These are phyloP conservation scores for Lepisosteus oculatus DNA, from an alignment of 2,113 vertebrate species.

Conservation along the genomic window DNA sequence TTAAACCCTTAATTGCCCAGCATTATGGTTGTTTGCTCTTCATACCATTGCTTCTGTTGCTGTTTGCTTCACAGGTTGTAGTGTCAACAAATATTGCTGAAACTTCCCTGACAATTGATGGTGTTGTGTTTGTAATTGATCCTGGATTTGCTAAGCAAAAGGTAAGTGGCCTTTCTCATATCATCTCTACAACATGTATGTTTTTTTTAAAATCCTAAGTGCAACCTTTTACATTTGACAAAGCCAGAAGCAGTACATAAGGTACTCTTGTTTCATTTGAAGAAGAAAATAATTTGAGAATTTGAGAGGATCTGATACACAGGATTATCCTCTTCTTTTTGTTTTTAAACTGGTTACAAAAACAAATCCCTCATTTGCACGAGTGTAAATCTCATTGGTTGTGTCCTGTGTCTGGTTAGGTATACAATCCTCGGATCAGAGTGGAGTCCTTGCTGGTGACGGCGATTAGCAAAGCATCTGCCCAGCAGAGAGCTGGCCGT, in stretches of 20 bases:
- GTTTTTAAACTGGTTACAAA: slow-evolving; percentile 12
- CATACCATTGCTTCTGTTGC: too few species aligned
- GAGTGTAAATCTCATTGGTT: neutral
- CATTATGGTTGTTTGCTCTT: too few species aligned
- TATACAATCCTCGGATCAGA: slow-evolving; percentile 97
- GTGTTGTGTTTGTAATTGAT: slow-evolving; percentile 97
- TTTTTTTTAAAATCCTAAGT: slow-evolving; percentile 51
- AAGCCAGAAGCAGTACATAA: slow-evolving; percentile 28
- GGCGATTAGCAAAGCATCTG: slow-evolving; percentile 96
- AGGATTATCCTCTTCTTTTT: neutral
- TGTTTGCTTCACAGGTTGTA: slow-evolving; percentile 71
- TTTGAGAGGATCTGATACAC: too few species aligned
- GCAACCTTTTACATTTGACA: slow-evolving; percentile 51
- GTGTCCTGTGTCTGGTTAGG: slow-evolving; percentile 54
- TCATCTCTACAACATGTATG: slow-evolving; percentile 53
- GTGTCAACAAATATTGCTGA: slow-evolving; percentile 97
- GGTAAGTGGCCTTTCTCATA: slow-evolving; percentile 64
- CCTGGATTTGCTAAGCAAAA: slow-evolving; percentile 98
- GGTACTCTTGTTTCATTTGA: neutral
- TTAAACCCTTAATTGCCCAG: too few species aligned
- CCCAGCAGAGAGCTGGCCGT: slow-evolving; percentile 96
- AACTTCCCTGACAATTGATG: slow-evolving; percentile 94
- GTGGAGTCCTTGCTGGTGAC: slow-evolving; percentile 96
- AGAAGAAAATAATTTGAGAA: too few species aligned
- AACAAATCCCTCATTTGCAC: neutral